Percentiles rank a stretch among this genome's conserved stretches.
phyloP scores from a whole-genome alignment of 1,140 invertebrate genomes.

The Bombyx mori region ASM3026992v2 NC_085126.1:6874501-6875000 shows the following conservation, averaged over 20 bases:
- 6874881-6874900: conserved; percentile 14
- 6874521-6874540: background rate
- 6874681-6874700: conserved; percentile 42
- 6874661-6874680: conserved; percentile 1
- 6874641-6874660: conserved; percentile 1
- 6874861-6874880: conserved; percentile 11
- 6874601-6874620: conserved; percentile 32
- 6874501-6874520: conserved; percentile 11
- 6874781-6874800: conserved; percentile 20
- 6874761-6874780: conserved; percentile 37
- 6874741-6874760: conserved; percentile 50
- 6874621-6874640: background rate
- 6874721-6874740: conserved; percentile 20
- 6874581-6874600: conserved; percentile 26
- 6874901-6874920: background rate
- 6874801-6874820: conserved; percentile 9
- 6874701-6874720: conserved; percentile 47
- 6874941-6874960: background rate
- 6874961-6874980: conserved; percentile 9
- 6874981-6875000: too few relatives aligned
- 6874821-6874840: conserved; percentile 29
- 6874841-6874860: conserved; percentile 17
- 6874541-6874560: conserved; percentile 27
- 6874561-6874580: conserved; percentile 36
- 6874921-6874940: background rate